Evolutionary conservation across 2,888 invertebrate species (phyloP).

Genomic region (Athalia circularis): DNA sequence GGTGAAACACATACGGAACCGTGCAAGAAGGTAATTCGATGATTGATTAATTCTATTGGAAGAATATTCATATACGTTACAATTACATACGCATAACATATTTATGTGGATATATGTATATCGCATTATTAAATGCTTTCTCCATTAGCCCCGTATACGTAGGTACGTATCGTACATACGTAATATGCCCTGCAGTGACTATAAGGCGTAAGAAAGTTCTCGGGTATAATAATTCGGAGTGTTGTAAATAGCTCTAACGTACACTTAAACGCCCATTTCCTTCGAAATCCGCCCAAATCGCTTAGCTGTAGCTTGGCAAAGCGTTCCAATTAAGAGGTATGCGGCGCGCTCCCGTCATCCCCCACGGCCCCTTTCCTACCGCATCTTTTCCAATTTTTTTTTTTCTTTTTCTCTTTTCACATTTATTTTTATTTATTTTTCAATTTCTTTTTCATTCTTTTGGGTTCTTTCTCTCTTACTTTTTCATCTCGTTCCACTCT

Average conservation of each 20-base stretch:
- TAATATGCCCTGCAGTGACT: slow-evolving; percentile 28
- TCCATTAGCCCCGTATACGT: background rate
- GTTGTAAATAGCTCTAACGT: slow-evolving; percentile 64
- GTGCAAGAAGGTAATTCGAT: too few species aligned
- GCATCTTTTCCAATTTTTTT: slow-evolving; percentile 33
- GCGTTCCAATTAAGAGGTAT: slow-evolving; percentile 74
- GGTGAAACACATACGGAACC: too few species aligned
- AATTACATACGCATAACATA: too few species aligned
- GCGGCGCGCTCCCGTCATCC: slow-evolving; percentile 68
- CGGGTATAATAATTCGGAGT: slow-evolving; percentile 41
- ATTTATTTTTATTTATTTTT: slow-evolving; percentile 45
- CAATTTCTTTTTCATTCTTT: slow-evolving; percentile 46
- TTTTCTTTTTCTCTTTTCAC: slow-evolving; percentile 42
- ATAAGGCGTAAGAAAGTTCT: slow-evolving; percentile 34
- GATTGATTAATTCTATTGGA: too few species aligned
- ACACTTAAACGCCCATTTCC: slow-evolving; percentile 72
- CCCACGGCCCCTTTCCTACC: slow-evolving; percentile 58
- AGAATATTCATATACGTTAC: too few species aligned
- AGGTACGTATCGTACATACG: background rate
- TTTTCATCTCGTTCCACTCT: slow-evolving; percentile 44
- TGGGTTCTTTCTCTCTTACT: slow-evolving; percentile 37
- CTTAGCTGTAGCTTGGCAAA: slow-evolving; percentile 62
- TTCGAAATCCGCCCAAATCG: slow-evolving; percentile 72
- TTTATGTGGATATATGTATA: too few species aligned
- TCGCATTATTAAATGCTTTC: too few species aligned